These are phyloP conservation scores for Cheilosia scutellata DNA, from an alignment of 2,888 invertebrate genomes.

Conservation along the genomic window DNA sequence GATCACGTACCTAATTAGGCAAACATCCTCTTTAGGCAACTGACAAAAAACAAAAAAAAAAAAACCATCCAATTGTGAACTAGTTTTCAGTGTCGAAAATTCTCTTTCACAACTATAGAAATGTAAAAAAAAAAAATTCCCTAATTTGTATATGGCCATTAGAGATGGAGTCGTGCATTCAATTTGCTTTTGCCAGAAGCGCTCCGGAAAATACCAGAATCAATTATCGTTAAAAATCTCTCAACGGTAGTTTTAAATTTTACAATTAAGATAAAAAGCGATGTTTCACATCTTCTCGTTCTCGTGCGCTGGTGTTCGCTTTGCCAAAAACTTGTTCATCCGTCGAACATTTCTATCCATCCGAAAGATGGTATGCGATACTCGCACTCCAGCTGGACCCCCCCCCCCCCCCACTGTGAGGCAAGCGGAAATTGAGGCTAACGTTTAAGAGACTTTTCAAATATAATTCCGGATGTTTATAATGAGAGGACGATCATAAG, in stretches of 20 bases:
- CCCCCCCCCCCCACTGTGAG: constrained; percentile 9
- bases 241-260: constrained; percentile 70
- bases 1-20: constrained; percentile 15
- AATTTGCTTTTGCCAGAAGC: constrained; percentile 24
- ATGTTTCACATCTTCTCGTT: constrained; percentile 45
- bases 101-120: constrained; percentile 4
- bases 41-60: not conserved
- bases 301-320: constrained; percentile 10
- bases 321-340: constrained; percentile 55
- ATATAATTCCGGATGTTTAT: constrained; percentile 74
- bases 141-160: constrained; percentile 36
- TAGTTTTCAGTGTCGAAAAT: constrained; percentile 7
- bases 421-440: constrained; percentile 71
- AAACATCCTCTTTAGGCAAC: not conserved
- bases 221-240: constrained; percentile 73
- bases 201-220: constrained; percentile 48
- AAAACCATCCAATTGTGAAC: not conserved
- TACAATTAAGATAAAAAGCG: constrained; percentile 71
- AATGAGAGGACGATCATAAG: constrained; percentile 66
- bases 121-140: not conserved
- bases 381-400: not conserved
- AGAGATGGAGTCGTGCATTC: constrained; percentile 30
- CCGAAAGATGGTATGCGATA: not conserved
- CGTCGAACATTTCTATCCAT: not conserved
- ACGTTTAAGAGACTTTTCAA: constrained; percentile 70